phyloP scores from a whole-genome alignment of 1,140 invertebrate genomes.

The Nebria ingens region DNA sequence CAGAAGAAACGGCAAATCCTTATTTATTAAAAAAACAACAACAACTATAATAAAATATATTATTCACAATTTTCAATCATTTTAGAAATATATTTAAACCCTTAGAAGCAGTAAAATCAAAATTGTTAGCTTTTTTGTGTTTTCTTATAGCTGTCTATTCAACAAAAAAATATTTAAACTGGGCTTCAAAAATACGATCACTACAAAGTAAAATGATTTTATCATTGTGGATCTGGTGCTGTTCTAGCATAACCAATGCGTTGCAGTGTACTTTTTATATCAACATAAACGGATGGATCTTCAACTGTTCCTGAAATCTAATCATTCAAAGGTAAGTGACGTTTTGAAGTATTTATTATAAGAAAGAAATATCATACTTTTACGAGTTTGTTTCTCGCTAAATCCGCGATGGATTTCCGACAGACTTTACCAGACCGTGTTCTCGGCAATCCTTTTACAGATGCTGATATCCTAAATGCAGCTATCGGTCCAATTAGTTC shows the following conservation, averaged over 20 bases:
- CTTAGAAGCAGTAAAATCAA: no score
- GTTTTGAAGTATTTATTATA: conserved; percentile 1
- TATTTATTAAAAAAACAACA: no score
- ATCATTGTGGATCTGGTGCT: conserved; percentile 52
- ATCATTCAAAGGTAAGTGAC: conserved; percentile 23
- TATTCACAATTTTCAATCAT: no score
- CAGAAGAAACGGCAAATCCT: no score
- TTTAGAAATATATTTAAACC: no score
- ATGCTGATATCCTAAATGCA: conserved; percentile 63
- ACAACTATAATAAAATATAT: no score
- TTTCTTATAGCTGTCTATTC: no score
- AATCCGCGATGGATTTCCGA: conserved; percentile 71
- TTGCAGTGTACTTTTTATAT: conserved; percentile 62
- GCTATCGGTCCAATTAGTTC: conserved; percentile 82
- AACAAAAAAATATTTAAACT: no score
- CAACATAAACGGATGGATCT: conserved; percentile 69
- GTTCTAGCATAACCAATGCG: conserved; percentile 63
- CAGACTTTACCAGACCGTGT: conserved; percentile 72
- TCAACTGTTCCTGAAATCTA: conserved; percentile 80
- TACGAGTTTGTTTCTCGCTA: conserved; percentile 67
- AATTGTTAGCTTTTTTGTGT: no score
- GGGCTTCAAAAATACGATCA: no score
- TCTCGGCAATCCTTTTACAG: conserved; percentile 66
- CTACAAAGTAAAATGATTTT: no score
- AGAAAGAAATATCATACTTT: conserved; percentile 41